Conservation (phyloP, 2,113 vertebrate species). For the Mobula hypostoma region DNA sequence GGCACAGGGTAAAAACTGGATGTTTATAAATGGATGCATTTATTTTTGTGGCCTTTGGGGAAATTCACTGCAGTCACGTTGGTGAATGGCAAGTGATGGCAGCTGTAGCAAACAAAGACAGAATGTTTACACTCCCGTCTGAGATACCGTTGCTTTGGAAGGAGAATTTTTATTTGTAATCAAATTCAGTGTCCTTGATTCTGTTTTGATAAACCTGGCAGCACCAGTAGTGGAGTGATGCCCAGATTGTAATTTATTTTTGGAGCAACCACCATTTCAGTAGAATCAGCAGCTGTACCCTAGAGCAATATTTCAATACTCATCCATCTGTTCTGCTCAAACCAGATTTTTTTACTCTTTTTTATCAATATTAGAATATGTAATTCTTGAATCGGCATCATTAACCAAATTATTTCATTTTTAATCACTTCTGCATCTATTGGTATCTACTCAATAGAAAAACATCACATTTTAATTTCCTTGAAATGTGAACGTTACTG, state of each 20-base stretch:
- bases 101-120: background rate
- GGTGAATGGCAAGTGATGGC: background rate
- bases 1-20: background rate
- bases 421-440: background rate
- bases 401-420: background rate
- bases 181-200: conserved; percentile 24
- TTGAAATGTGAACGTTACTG: background rate
- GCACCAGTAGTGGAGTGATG: background rate
- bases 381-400: conserved; percentile 21
- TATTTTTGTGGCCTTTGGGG: background rate
- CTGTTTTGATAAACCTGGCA: conserved; percentile 31
- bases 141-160: background rate
- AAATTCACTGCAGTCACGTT: background rate
- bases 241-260: conserved; percentile 35
- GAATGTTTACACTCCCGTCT: background rate
- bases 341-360: background rate
- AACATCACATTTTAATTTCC: background rate
- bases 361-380: conserved; percentile 13
- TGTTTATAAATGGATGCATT: background rate
- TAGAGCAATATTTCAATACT: conserved; percentile 33
- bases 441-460: background rate
- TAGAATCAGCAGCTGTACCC: conserved; percentile 27
- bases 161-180: background rate
- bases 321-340: conserved; percentile 25
- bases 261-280: conserved; percentile 25